Percentiles rank a stretch among this genome's conserved stretches.
Evolutionary conservation across 2,888 invertebrate species (phyloP).

Genomic region (Disparrhopalites patrizii): DNA sequence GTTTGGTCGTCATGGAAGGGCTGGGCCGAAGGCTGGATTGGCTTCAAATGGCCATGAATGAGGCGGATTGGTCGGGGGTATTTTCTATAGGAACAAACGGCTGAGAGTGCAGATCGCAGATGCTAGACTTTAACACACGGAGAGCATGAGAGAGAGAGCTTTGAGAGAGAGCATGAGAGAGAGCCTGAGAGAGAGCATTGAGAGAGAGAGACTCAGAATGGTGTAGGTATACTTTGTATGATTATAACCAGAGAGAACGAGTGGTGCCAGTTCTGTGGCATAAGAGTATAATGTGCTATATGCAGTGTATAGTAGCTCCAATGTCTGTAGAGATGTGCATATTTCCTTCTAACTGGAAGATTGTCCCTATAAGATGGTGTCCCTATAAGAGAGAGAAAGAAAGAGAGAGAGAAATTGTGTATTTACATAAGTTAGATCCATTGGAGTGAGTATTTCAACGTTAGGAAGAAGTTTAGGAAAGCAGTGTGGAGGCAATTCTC

Average conservation of each 20-base stretch:
- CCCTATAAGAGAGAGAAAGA: not conserved
- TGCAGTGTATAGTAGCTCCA: too few relatives aligned
- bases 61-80: constrained; percentile 29
- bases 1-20: constrained; percentile 34
- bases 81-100: constrained; percentile 23
- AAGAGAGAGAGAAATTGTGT: not conserved
- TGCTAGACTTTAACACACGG: constrained; percentile 3
- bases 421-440: constrained; percentile 14
- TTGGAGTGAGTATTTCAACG: not conserved
- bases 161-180: too few relatives aligned
- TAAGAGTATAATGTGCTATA: not conserved
- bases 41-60: constrained; percentile 17
- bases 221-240: too few relatives aligned
- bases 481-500: constrained; percentile 26
- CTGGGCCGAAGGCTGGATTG: constrained; percentile 33
- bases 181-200: too few relatives aligned
- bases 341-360: too few relatives aligned
- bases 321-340: too few relatives aligned
- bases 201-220: too few relatives aligned
- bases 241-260: too few relatives aligned
- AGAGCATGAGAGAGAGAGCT: too few relatives aligned
- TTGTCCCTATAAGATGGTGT: too few relatives aligned
- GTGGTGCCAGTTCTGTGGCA: too few relatives aligned
- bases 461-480: constrained; percentile 11
- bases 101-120: constrained; percentile 27